These are phyloP conservation scores for Xiphophorus maculatus DNA, from an alignment of 2,113 vertebrate species.

Conservation along the genomic window DNA sequence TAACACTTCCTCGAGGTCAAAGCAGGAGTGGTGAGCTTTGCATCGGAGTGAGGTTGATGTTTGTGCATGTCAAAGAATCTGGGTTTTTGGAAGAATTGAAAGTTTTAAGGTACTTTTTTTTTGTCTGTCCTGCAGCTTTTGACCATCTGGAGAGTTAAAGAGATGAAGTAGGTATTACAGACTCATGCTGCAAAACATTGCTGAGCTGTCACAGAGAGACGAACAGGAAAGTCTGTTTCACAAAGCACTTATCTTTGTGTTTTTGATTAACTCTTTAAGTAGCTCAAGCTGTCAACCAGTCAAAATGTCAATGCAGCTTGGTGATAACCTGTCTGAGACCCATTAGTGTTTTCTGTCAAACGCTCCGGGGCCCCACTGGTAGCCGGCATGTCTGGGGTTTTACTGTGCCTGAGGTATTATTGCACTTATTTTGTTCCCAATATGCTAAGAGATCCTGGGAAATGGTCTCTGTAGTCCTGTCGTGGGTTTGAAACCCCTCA, in stretches of 20 bases:
- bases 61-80: conserved; percentile 11
- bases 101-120: conserved; percentile 19
- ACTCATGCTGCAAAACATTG: not conserved
- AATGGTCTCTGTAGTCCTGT: conserved; percentile 24
- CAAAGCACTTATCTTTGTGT: not conserved
- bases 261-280: conserved; percentile 45
- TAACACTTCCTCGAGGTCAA: conserved; percentile 13
- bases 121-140: conserved; percentile 12
- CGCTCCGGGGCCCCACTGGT: conserved; percentile 28
- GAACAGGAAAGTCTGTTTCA: too few species aligned
- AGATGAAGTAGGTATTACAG: conserved; percentile 20
- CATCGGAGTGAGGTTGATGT: conserved; percentile 35
- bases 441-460: conserved; percentile 54
- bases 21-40: conserved; percentile 29
- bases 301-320: conserved; percentile 39
- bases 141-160: conserved; percentile 62
- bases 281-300: conserved; percentile 37
- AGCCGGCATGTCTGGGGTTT: conserved; percentile 46
- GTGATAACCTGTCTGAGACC: conserved; percentile 44
- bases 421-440: conserved; percentile 43
- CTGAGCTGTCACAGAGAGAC: too few species aligned
- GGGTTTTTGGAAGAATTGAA: not conserved
- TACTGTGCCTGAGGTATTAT: conserved; percentile 38
- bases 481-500: conserved; percentile 31
- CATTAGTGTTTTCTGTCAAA: conserved; percentile 40